phyloP scores from a whole-genome alignment of 1,140 invertebrate species.

The Leptonema lineaticorne region DNA sequence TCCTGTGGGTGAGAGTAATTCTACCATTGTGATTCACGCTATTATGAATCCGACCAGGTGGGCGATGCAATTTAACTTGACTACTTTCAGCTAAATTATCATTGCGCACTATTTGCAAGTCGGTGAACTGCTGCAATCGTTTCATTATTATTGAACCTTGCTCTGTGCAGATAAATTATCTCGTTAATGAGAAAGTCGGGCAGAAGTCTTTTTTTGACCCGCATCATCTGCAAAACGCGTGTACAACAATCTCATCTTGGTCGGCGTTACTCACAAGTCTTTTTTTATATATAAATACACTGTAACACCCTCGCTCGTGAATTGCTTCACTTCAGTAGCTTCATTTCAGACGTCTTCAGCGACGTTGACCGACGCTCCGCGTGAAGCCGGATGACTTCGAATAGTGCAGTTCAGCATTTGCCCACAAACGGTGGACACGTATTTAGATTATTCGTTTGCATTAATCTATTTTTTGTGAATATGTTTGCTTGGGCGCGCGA shows the following conservation, averaged over 20 bases:
- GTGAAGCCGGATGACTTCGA: background rate
- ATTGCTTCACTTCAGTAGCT: background rate
- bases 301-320: background rate
- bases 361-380: background rate
- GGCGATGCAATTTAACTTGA: background rate
- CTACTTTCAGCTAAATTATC: background rate
- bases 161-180: background rate
- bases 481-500: slow-evolving; percentile 37
- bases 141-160: background rate
- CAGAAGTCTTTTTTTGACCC: background rate
- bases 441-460: background rate
- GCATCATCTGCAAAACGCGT: background rate
- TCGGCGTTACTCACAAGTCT: slow-evolving; percentile 2
- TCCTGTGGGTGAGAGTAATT: background rate
- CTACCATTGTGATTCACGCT: background rate
- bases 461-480: background rate
- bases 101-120: background rate
- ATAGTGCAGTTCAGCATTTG: background rate
- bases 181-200: too few relatives aligned
- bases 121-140: background rate
- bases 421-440: background rate
- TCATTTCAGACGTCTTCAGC: slow-evolving; percentile 9
- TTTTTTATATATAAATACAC: slow-evolving; percentile 13
- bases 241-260: background rate
- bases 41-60: slow-evolving; percentile 1